phyloP scores from a whole-genome alignment of 2,797 vertebrate species.

The Sebastolobus alascanus region DNA sequence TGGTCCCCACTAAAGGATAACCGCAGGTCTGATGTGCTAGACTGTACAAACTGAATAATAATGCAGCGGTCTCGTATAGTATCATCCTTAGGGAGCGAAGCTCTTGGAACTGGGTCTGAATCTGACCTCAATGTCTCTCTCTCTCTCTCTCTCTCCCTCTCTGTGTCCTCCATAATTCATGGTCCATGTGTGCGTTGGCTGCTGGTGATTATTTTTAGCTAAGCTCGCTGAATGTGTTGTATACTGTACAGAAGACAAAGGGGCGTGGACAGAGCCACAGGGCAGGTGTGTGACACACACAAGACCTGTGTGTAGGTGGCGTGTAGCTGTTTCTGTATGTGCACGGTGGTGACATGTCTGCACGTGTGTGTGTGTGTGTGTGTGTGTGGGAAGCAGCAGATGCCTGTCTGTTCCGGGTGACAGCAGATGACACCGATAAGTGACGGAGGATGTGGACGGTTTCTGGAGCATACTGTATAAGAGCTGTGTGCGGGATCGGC shows the following conservation, averaged over 20 bases:
- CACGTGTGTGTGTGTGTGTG: conserved; percentile 16
- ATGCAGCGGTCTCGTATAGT: conserved; percentile 71
- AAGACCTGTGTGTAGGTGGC: conserved; percentile 45
- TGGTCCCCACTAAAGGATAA: conserved; percentile 44
- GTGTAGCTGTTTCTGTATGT: not conserved
- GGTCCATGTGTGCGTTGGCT: conserved; percentile 64
- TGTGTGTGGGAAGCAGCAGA: conserved; percentile 60
- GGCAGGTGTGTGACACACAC: conserved; percentile 65
- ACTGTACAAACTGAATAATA: conserved; percentile 78
- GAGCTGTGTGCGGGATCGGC: conserved; percentile 27
- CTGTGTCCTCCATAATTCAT: conserved; percentile 81
- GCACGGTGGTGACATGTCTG: conserved; percentile 1
- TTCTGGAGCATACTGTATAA: conserved; percentile 44
- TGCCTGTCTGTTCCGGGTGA: conserved; percentile 75
- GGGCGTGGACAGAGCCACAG: conserved; percentile 38
- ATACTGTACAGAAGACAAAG: conserved; percentile 32
- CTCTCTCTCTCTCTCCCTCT: conserved; percentile 38
- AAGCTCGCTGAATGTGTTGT: conserved; percentile 43
- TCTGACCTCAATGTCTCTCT: conserved; percentile 82
- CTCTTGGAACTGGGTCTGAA: conserved; percentile 82
- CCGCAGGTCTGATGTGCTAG: conserved; percentile 53
- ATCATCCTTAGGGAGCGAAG: conserved; percentile 72
- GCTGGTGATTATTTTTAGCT: conserved; percentile 81
- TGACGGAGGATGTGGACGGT: conserved; percentile 60
- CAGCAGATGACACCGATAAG: conserved; percentile 75